phyloP scores from a whole-genome alignment of 2,113 vertebrate genomes.

The chimpanzee (Pan troglodytes) region NHGRI_mPanTro3-v2.1_pri NC_072410.2:21569501-21570000 shows the following conservation, averaged over 20 bases:
- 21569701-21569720: background rate
- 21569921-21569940: background rate
- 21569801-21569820: background rate
- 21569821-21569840: background rate
- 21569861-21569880: slow-evolving; percentile 8
- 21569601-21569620: background rate
- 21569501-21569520: background rate
- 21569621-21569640: background rate
- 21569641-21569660: background rate
- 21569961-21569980: background rate
- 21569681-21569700: background rate
- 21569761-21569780: background rate
- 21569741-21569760: background rate
- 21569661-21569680: background rate
- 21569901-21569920: background rate
- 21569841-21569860: background rate
- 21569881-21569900: background rate
- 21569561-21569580: background rate
- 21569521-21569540: background rate
- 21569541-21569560: background rate
- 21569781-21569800: background rate
- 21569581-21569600: background rate
- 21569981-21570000: background rate
- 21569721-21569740: background rate
- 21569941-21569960: background rate